phyloP scores from a whole-genome alignment of 53 echinoderm and acorn worm genomes.

The Paracentrotus lividus region DNA sequence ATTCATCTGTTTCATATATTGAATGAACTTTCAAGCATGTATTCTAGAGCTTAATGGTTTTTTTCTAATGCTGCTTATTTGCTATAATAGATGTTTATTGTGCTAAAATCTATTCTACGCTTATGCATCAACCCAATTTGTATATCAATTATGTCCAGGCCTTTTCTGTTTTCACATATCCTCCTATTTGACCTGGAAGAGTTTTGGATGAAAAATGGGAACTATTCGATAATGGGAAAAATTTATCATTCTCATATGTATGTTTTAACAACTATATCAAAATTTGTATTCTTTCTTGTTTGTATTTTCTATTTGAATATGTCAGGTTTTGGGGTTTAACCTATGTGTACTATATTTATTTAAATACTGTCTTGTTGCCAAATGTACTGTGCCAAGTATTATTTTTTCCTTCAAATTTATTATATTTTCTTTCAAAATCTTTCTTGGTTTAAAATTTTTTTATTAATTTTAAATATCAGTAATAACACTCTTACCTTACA shows the following conservation, averaged over 20 bases:
- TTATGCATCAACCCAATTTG: background rate
- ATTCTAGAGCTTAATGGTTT: background rate
- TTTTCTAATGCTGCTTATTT: background rate
- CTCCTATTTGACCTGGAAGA: constrained; percentile 11
- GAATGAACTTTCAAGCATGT: background rate
- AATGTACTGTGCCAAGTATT: constrained; percentile 1
- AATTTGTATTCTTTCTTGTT: background rate
- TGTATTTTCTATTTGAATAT: background rate
- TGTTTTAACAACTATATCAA: too few species aligned
- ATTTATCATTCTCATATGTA: too few species aligned
- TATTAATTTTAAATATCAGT: background rate
- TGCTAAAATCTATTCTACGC: background rate
- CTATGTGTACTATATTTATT: background rate
- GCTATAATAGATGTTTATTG: background rate
- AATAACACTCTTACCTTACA: too few species aligned
- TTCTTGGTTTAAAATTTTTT: background rate
- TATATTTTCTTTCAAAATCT: background rate
- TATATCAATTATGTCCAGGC: background rate
- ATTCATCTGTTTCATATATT: background rate
- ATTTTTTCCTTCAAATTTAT: background rate
- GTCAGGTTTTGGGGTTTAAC: background rate
- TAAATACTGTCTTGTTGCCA: background rate
- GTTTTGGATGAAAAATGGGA: background rate
- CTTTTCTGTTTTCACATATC: background rate
- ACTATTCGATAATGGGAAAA: background rate